Percentiles rank a stretch among this genome's conserved stretches.
These are phyloP conservation scores for Hypolimnas misippus DNA, from an alignment of 2,888 invertebrate species.

Conservation along the genomic window DNA sequence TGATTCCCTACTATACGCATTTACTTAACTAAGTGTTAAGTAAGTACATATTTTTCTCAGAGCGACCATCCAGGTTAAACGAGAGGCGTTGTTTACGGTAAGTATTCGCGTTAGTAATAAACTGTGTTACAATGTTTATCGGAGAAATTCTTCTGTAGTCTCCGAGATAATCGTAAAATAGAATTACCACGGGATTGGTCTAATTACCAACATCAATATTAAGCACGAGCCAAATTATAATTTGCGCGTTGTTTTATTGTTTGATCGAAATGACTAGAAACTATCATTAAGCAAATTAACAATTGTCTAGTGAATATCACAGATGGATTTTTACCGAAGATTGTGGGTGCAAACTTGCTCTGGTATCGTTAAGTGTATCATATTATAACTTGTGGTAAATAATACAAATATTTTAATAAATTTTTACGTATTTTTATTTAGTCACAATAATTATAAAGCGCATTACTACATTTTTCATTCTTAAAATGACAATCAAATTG, in stretches of 20 bases:
- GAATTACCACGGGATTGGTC: constrained; percentile 49
- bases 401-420: no score
- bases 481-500: no score
- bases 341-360: background rate
- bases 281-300: no score
- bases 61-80: background rate
- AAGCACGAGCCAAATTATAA: constrained; percentile 59
- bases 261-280: background rate
- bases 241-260: constrained; percentile 3
- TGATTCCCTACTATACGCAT: background rate
- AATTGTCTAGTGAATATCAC: no score
- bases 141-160: constrained; percentile 42
- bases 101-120: constrained; percentile 34
- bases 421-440: no score
- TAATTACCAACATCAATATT: constrained; percentile 59
- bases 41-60: constrained; percentile 6
- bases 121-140: constrained; percentile 43
- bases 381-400: no score
- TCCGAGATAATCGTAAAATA: constrained; percentile 48
- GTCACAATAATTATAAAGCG: no score
- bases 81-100: constrained; percentile 30
- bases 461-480: no score
- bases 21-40: background rate
- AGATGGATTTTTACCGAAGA: background rate
- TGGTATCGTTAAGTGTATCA: no score